Conservation (phyloP, 2,888 invertebrate genomes). For the Eupithecia inturbata region DNA sequence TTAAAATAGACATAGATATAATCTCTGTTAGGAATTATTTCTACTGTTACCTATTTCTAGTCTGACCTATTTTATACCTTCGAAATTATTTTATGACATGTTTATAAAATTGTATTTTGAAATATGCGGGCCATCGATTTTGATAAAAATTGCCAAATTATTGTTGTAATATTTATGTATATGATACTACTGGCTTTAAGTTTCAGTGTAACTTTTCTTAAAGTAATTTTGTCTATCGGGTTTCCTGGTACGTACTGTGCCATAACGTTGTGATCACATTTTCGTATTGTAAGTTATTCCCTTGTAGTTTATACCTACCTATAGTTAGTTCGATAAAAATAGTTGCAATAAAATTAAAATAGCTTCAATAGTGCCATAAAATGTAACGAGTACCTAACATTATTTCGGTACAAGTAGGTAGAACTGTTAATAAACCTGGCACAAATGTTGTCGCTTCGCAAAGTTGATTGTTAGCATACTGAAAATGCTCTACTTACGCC, state of each 20-base stretch:
- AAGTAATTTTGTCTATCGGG: slow-evolving; percentile 19
- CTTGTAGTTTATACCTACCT: slow-evolving; percentile 49
- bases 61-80: slow-evolving; percentile 54
- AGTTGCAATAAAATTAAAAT: slow-evolving; percentile 56
- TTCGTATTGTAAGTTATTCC: slow-evolving; percentile 47
- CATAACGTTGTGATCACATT: slow-evolving; percentile 50
- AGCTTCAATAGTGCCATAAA: slow-evolving; percentile 52
- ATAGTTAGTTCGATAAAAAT: slow-evolving; percentile 47
- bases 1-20: slow-evolving; percentile 61
- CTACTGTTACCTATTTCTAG: slow-evolving; percentile 61
- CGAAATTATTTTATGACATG: slow-evolving; percentile 63
- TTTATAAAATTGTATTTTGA: slow-evolving; percentile 65
- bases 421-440: slow-evolving; percentile 34
- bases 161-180: slow-evolving; percentile 55
- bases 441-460: slow-evolving; percentile 26
- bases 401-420: neutral
- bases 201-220: slow-evolving; percentile 46
- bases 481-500: neutral
- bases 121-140: slow-evolving; percentile 64
- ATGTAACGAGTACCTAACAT: slow-evolving; percentile 38
- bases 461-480: neutral
- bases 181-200: slow-evolving; percentile 53
- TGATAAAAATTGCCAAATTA: slow-evolving; percentile 72
- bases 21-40: slow-evolving; percentile 67
- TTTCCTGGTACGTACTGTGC: slow-evolving; percentile 25